A percentile compares a stretch with the other conserved stretches of the same genome.
Conservation (phyloP, 2,113 vertebrate species). For the Xenopus laevis region DNA sequence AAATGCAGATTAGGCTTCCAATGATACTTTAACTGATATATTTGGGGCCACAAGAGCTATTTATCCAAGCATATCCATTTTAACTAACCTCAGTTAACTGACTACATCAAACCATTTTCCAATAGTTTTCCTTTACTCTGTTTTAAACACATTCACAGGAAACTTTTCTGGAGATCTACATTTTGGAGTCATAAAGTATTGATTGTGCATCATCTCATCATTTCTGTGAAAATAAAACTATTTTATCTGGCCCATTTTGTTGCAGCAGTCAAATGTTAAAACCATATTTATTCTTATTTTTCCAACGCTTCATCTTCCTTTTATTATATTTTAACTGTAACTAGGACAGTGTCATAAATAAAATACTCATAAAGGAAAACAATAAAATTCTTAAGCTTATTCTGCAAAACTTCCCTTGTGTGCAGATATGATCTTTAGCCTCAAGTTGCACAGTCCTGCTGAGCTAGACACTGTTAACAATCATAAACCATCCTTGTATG, state of each 20-base stretch:
- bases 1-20: too few species aligned
- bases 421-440: neutral
- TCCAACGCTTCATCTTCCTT: neutral
- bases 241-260: neutral
- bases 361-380: neutral
- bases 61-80: too few species aligned
- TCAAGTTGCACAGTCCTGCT: constrained; percentile 51
- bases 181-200: too few species aligned
- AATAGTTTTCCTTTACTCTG: too few species aligned
- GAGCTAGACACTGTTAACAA: constrained; percentile 58
- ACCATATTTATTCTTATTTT: neutral
- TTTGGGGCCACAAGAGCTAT: too few species aligned
- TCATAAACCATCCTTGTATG: constrained; percentile 48
- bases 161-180: too few species aligned
- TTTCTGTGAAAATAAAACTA: neutral
- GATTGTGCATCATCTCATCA: too few species aligned
- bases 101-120: too few species aligned
- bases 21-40: too few species aligned
- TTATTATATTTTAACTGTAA: neutral
- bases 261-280: neutral
- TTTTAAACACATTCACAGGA: too few species aligned
- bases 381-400: neutral
- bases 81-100: too few species aligned
- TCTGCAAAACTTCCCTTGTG: neutral
- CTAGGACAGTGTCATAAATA: neutral